phyloP scores from a whole-genome alignment of 2,113 vertebrate species.

The Prunella himalayana region DNA sequence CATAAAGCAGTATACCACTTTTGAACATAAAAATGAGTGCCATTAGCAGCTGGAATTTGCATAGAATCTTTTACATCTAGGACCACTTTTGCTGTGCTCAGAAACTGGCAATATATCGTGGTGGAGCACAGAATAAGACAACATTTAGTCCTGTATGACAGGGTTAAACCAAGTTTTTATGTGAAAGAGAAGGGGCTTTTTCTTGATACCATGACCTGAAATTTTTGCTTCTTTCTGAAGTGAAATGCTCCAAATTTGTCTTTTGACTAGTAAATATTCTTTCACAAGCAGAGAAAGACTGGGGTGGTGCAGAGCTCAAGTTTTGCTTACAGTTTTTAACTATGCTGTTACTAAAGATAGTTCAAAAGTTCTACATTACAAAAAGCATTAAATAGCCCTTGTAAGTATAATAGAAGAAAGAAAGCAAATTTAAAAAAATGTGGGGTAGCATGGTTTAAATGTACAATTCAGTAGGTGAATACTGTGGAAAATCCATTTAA shows the following conservation, averaged over 20 bases:
- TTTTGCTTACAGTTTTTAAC: not conserved
- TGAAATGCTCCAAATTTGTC: not conserved
- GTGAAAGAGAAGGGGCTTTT: not conserved
- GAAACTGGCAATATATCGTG: not conserved
- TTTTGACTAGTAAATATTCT: not conserved
- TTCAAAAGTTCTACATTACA: not conserved
- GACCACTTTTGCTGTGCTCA: not conserved
- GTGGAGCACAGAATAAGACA: not conserved
- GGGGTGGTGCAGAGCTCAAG: not conserved
- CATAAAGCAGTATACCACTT: not conserved
- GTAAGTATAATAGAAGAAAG: not conserved
- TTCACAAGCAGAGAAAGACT: not conserved
- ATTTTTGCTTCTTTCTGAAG: not conserved
- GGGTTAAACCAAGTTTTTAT: not conserved
- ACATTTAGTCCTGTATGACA: not conserved
- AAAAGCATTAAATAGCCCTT: not conserved
- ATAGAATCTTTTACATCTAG: constrained; percentile 14
- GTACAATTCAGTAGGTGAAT: not conserved
- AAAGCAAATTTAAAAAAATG: not conserved
- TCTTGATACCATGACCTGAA: not conserved
- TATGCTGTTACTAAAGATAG: not conserved
- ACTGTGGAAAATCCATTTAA: not conserved
- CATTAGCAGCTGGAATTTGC: constrained; percentile 18
- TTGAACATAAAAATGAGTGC: constrained; percentile 2
- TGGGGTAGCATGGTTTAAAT: not conserved